phyloP scores from a whole-genome alignment of 2,113 vertebrate genomes.

The Aptenodytes patagonicus region DNA sequence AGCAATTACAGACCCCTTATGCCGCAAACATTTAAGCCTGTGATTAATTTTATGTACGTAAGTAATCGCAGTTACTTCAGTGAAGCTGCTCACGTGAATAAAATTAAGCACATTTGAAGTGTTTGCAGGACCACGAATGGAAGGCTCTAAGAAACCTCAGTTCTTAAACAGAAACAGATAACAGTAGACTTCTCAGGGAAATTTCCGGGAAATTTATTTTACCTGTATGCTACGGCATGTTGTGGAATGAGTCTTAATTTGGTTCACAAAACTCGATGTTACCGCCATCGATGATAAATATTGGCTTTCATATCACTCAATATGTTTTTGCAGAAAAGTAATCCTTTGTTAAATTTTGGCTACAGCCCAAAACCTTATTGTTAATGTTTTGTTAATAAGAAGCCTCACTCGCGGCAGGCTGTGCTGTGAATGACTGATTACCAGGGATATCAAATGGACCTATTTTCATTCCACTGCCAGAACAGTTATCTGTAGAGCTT shows the following conservation, averaged over 20 bases:
- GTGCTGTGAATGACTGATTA: not conserved
- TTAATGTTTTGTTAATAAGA: not conserved
- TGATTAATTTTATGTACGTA: slow-evolving; percentile 20
- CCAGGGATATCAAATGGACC: not conserved
- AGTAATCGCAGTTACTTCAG: not conserved
- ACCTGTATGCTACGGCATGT: not conserved
- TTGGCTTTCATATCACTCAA: not conserved
- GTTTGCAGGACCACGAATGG: not conserved
- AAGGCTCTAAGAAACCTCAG: not conserved
- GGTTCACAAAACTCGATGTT: not conserved
- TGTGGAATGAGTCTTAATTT: not conserved
- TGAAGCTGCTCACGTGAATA: not conserved
- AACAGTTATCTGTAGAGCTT: not conserved
- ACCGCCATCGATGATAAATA: not conserved
- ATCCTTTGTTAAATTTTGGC: not conserved
- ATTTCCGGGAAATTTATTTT: not conserved
- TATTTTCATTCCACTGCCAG: not conserved
- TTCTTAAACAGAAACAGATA: not conserved
- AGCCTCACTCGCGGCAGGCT: not conserved
- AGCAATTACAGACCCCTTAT: not conserved
- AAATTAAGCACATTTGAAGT: not conserved
- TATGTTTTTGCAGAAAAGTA: not conserved
- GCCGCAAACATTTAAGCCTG: not conserved
- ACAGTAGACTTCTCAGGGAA: not conserved
- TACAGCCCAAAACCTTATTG: not conserved